A percentile compares a stretch with the other conserved stretches of the same genome.
Conservation (phyloP, 2,113 vertebrate species). For the Pao palembangensis region DNA sequence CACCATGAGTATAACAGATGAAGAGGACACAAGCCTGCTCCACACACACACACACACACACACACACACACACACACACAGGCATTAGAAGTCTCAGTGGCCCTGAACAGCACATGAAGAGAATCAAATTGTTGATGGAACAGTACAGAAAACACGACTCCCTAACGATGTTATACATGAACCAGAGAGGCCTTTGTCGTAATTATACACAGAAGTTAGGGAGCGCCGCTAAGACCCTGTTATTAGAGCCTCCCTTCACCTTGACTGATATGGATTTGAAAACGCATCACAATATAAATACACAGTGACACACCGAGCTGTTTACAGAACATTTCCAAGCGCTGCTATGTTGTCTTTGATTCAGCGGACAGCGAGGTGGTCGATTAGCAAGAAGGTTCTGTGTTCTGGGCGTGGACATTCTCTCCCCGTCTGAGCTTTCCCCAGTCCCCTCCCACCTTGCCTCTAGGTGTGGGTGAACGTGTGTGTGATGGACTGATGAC, state of each 20-base stretch:
- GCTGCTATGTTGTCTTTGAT: no score
- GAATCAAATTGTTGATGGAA: slow-evolving; percentile 35
- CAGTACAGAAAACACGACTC: slow-evolving; percentile 15
- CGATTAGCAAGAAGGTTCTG: no score
- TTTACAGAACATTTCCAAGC: no score
- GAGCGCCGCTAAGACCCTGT: background rate
- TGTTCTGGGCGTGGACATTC: no score
- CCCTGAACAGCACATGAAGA: slow-evolving; percentile 6
- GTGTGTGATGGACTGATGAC: no score
- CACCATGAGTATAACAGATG: slow-evolving; percentile 34
- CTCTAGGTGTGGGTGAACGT: no score
- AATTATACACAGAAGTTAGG: slow-evolving; percentile 17
- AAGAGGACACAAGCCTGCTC: slow-evolving; percentile 22
- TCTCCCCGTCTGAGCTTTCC: no score
- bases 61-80: background rate
- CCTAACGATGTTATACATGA: background rate
- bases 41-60: background rate
- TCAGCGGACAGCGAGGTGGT: no score
- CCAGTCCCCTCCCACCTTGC: no score
- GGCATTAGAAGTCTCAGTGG: background rate
- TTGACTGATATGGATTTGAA: slow-evolving; percentile 11
- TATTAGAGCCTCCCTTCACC: slow-evolving; percentile 32
- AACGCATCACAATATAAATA: background rate
- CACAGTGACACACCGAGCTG: no score
- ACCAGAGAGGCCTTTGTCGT: background rate